phyloP scores from a whole-genome alignment of 1,140 invertebrate genomes.

The Heliconius hermathena region DNA sequence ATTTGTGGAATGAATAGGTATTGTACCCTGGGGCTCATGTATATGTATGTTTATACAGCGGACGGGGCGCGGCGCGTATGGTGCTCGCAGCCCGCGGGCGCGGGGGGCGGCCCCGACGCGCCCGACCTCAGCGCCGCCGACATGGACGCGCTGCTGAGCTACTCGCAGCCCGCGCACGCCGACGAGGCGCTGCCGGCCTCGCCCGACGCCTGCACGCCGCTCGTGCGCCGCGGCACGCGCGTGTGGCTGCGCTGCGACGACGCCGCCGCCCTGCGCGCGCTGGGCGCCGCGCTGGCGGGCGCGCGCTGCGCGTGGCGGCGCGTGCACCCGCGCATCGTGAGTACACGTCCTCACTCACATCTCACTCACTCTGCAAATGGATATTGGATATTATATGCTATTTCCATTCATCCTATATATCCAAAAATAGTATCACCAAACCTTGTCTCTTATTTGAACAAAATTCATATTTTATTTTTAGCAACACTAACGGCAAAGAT shows the following conservation, averaged over 20 bases:
- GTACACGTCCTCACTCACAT: neutral
- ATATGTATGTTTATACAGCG: neutral
- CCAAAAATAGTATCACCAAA: too few relatives aligned
- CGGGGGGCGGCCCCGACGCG: neutral
- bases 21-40: too few relatives aligned
- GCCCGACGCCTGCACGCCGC: conserved; percentile 15
- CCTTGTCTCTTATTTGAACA: too few relatives aligned
- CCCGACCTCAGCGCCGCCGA: conserved; percentile 47
- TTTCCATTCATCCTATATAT: too few relatives aligned
- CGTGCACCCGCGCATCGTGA: conserved; percentile 41
- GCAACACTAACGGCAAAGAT: too few relatives aligned
- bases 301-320: conserved; percentile 38
- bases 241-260: conserved; percentile 65
- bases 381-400: too few relatives aligned
- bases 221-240: conserved; percentile 61
- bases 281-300: conserved; percentile 39
- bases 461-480: too few relatives aligned
- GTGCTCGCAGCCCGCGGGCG: conserved; percentile 57
- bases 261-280: conserved; percentile 40
- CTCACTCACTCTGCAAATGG: neutral
- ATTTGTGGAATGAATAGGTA: too few relatives aligned
- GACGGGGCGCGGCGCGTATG: conserved; percentile 45
- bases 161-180: conserved; percentile 93
- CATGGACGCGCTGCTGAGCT: conserved; percentile 83
- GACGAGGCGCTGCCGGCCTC: conserved; percentile 90